These are phyloP conservation scores for Sebastes oblongus DNA, from an alignment of 2,797 vertebrate species.

Conservation along the genomic window DNA sequence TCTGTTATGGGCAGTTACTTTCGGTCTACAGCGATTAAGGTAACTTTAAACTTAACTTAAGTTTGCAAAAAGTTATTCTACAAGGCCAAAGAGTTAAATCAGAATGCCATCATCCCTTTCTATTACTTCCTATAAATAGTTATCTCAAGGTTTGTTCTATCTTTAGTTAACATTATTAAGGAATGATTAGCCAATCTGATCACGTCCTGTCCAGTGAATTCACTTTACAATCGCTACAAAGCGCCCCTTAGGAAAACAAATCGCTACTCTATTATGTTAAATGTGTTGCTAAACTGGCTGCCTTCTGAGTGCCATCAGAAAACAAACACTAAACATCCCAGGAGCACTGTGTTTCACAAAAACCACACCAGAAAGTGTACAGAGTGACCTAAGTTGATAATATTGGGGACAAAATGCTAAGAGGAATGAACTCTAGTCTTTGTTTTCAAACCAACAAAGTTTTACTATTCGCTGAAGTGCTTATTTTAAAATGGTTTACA, in stretches of 20 bases:
- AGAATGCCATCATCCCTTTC: not conserved
- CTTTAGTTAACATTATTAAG: not conserved
- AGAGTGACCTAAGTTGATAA: constrained; percentile 42
- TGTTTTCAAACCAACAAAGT: constrained; percentile 73
- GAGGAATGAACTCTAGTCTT: constrained; percentile 75
- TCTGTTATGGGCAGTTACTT: not conserved
- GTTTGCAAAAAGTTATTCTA: not conserved
- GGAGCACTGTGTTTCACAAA: constrained; percentile 71
- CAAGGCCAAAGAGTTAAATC: not conserved
- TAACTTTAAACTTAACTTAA: not conserved
- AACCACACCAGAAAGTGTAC: constrained; percentile 55
- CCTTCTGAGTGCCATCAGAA: constrained; percentile 68
- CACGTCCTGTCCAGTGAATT: too few species aligned
- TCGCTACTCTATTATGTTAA: too few species aligned
- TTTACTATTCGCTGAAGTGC: constrained; percentile 80
- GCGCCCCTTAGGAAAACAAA: too few species aligned
- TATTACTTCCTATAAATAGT: not conserved
- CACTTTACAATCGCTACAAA: too few species aligned
- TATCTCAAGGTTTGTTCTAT: not conserved
- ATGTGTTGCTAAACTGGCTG: constrained; percentile 33
- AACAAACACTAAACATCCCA: constrained; percentile 57
- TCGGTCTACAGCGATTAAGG: not conserved
- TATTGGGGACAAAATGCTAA: constrained; percentile 64
- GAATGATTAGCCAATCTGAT: too few species aligned
- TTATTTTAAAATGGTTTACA: constrained; percentile 72